Percentiles rank a stretch among this genome's conserved stretches.
Conservation (phyloP, 2,797 vertebrate species). For the Sebastolobus altivelis region DNA sequence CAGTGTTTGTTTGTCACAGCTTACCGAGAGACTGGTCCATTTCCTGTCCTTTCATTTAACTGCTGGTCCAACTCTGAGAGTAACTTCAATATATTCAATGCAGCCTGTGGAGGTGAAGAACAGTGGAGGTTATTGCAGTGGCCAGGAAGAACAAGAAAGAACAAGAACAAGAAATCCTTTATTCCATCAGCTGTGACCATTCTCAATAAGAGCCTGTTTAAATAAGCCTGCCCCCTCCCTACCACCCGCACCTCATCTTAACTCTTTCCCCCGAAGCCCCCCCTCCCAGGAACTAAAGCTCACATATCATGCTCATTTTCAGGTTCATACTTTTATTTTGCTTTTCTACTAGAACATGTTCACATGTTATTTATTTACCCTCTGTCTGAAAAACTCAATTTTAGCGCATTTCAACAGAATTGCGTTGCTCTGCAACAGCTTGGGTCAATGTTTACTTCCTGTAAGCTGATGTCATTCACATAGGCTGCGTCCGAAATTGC, state of each 20-base stretch:
- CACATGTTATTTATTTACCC: too few relatives aligned
- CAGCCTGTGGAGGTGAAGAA: slow-evolving; percentile 86
- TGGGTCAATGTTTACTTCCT: too few relatives aligned
- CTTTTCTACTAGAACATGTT: too few relatives aligned
- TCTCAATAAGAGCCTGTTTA: background rate
- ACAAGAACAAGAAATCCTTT: background rate
- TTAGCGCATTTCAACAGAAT: too few relatives aligned
- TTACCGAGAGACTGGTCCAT: slow-evolving; percentile 96
- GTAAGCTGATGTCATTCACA: too few relatives aligned
- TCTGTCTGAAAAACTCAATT: too few relatives aligned
- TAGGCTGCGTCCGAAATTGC: too few relatives aligned
- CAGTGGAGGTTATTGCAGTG: background rate
- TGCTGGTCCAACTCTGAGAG: slow-evolving; percentile 98
- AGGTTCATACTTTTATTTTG: too few relatives aligned
- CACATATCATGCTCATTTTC: too few relatives aligned
- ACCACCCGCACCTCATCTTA: background rate
- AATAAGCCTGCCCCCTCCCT: background rate
- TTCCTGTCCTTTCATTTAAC: slow-evolving; percentile 93
- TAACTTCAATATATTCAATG: slow-evolving; percentile 97
- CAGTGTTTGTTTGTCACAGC: background rate
- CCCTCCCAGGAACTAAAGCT: too few relatives aligned
- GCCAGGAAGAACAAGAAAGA: background rate
- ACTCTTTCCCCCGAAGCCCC: too few relatives aligned
- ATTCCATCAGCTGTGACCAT: background rate
- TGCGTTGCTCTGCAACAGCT: too few relatives aligned